These are phyloP conservation scores for Aurelia coerulea DNA, from an alignment of 30 jellyfish, hydroid and myxozoan species.

Conservation along the genomic window DNA sequence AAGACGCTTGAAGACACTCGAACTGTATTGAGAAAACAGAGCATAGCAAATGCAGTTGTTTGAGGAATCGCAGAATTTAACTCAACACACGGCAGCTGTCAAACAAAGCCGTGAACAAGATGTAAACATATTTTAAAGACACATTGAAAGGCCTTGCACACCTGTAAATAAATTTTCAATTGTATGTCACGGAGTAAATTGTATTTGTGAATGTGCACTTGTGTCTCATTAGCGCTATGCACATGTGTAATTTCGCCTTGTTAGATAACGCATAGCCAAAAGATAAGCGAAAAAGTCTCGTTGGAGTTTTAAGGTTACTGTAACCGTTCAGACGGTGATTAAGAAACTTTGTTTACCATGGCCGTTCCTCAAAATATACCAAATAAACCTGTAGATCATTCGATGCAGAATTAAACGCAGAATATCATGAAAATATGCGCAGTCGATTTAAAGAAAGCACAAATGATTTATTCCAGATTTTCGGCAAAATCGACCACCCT, in stretches of 20 bases:
- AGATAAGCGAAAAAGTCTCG: too few relatives aligned
- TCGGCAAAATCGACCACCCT: too few relatives aligned
- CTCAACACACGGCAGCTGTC: conserved; percentile 65
- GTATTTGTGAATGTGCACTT: conserved; percentile 51
- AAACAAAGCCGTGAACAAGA: conserved; percentile 55
- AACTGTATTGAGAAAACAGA: not conserved
- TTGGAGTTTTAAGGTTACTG: too few relatives aligned
- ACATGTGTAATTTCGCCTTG: not conserved
- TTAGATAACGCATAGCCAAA: too few relatives aligned
- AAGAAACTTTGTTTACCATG: too few relatives aligned
- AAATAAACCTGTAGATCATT: too few relatives aligned
- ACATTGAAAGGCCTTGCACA: conserved; percentile 48
- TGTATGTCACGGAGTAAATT: conserved; percentile 41
- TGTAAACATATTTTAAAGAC: conserved; percentile 52
- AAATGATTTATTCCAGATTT: too few relatives aligned
- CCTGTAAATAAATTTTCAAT: conserved; percentile 40
- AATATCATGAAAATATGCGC: too few relatives aligned
- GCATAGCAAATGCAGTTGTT: conserved; percentile 2
- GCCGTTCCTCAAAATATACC: too few relatives aligned
- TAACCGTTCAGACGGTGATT: too few relatives aligned
- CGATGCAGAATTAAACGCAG: too few relatives aligned
- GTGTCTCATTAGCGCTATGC: conserved; percentile 19
- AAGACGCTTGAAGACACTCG: not conserved
- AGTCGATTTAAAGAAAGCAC: too few relatives aligned
- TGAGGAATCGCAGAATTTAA: conserved; percentile 3